A percentile compares a stretch with the other conserved stretches of the same genome.
These are phyloP conservation scores for Drosophila algonquin DNA, from an alignment of 2,888 invertebrate genomes.

Conservation along the genomic window DNA sequence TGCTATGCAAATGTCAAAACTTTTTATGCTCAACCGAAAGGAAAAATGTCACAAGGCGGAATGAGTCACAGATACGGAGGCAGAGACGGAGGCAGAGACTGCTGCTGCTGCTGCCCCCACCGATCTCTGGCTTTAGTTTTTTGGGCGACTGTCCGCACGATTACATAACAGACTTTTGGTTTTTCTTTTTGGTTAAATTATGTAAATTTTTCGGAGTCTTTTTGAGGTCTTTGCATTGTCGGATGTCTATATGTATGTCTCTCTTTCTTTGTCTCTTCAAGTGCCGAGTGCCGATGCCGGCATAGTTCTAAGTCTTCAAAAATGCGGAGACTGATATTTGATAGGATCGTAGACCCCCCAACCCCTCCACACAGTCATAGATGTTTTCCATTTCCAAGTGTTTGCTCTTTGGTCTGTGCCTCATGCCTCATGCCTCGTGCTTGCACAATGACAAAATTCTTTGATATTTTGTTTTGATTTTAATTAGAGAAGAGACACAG, in stretches of 20 bases:
- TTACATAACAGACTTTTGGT: conserved; percentile 1
- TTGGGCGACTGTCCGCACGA: neutral
- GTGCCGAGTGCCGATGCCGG: conserved; percentile 32
- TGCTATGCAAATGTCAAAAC: conserved; percentile 66
- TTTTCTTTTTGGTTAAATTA: conserved; percentile 1
- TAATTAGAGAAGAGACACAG: conserved; percentile 40
- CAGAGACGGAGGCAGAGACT: neutral
- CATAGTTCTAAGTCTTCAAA: conserved; percentile 51
- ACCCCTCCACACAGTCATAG: neutral
- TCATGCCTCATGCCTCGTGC: neutral
- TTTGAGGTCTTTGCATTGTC: conserved; percentile 16
- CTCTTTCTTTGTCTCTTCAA: neutral
- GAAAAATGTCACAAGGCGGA: conserved; percentile 59
- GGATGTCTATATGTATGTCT: conserved; percentile 32
- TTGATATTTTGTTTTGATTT: conserved; percentile 36
- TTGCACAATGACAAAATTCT: conserved; percentile 53
- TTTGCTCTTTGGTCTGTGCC: neutral
- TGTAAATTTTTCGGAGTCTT: neutral
- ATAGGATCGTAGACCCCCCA: neutral
- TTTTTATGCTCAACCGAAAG: conserved; percentile 49
- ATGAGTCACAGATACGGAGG: neutral
- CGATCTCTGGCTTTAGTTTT: neutral
- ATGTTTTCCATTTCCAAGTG: neutral
- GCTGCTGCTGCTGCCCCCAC: neutral
- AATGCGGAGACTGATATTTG: conserved; percentile 4